Evolutionary conservation across 2,888 invertebrate genomes (phyloP), one percentile per base, ranked within the genome.

Genomic region (Catocala sponsa): DNA sequence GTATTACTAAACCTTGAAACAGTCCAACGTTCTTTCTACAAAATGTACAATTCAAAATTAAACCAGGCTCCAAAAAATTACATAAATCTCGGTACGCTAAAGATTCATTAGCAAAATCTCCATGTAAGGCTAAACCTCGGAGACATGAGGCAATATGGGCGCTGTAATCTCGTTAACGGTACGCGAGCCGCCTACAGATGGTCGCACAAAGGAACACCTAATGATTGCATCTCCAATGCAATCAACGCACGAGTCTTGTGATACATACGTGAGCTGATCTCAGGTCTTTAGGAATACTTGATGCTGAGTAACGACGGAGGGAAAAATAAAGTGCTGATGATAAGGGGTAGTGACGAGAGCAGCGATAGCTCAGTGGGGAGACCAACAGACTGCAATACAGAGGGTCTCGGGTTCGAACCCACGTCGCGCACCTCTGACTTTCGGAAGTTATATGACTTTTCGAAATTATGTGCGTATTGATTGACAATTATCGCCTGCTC

Each of bases 191-290:
- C 56, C 54, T 61, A 55, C 53, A 47, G n/a, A 58, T 35, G 50
- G 43, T 63, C 25, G 44, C 73, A 74, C 69, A 75, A 76, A 79
- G 71, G 74, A 61, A 63, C 63, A 65, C 46, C 63, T 75, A 74
- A 76, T 76, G 70, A 76, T 70, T 75, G 73, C 74, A 67, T 67
- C 55, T 52, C 44, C 59, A 72, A 69, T 63, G 74, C 73, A 73
- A 78, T 79, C 75, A 73, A 61, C 43, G 35, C 60, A 54, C 46
- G 47, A 43, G 56, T 51, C 65, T 65, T 46, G 54, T 59, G 65
- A 56, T 25, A 33, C 25, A 66, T 53, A 67, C 65, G 65, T 63
- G 12, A 47, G 33, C 9, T 51, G 50, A 59, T 48, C 47, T 52
- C 25, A 63, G 57, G 57, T 57, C 59, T 54, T 61, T 32, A 7